Evolutionary conservation across 2,888 invertebrate species (phyloP).

Genomic region (Ornithoptera alexandrae): DNA sequence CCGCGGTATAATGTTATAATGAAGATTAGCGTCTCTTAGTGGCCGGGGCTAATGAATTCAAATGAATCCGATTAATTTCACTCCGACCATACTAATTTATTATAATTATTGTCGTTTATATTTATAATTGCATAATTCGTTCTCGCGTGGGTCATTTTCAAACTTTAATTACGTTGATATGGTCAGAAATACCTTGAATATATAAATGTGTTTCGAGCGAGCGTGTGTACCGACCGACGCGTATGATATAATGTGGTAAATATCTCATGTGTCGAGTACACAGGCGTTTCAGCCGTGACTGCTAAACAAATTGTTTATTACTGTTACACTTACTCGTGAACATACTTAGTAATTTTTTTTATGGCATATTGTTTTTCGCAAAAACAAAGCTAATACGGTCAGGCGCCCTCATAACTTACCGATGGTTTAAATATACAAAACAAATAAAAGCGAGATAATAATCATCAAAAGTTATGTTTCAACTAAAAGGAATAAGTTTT

Average conservation of each 20-base stretch:
- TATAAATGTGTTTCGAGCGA: no score
- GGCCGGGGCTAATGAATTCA: constrained; percentile 15
- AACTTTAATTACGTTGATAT: constrained; percentile 1
- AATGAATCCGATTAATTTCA: constrained; percentile 22
- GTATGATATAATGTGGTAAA: background rate
- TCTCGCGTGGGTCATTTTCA: background rate
- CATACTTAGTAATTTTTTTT: background rate
- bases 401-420: constrained; percentile 22
- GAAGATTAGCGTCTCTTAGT: constrained; percentile 16
- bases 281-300: background rate
- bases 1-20: constrained; percentile 10
- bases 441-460: constrained; percentile 30
- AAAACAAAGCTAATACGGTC: constrained; percentile 16
- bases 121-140: constrained; percentile 3
- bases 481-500: no score
- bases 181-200: background rate
- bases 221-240: no score
- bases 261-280: background rate
- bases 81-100: constrained; percentile 14
- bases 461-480: no score
- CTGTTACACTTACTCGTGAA: constrained; percentile 2
- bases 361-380: constrained; percentile 13
- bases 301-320: constrained; percentile 12
- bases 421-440: constrained; percentile 17
- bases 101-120: constrained; percentile 16